Base-by-base conservation (phyloP, 2,888 invertebrate species). In the Drosophila atripex region DNA sequence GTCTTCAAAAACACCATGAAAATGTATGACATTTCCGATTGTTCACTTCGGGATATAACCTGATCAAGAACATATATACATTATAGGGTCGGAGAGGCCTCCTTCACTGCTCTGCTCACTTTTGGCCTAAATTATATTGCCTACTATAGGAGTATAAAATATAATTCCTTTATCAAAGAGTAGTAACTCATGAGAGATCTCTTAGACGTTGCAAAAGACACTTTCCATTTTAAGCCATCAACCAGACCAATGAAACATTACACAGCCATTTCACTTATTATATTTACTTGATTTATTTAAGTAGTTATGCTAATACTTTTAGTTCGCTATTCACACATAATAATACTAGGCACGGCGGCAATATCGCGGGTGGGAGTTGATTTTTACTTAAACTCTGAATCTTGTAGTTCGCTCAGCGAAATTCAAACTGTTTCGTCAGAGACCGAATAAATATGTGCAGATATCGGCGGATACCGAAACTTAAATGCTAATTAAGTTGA, bases 401-500 rank as follows among this genome's bases (percentile, higher is more conserved):
- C 50, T 63, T 43, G 47, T 12, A 60, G 65, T 75, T 80, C 47
- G 73, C 59, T 80, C 51, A 60, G 57, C 76, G 55, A 73, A 71
- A 60, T 70, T 69, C 71, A 59, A 73, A 80, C 43, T 55, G 18
- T 47, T 72, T 76, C 52, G 68, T 53, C 74, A 76, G 79, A 86
- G 70, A 56, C 56, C 35, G 54, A 65, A 80, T 45, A 51, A 30
- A 70, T 60, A 70, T 49, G 59, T 63, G 71, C 57, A 69, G 68
- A 69, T 61, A 64, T 76, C 76, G 69, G 59, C 45, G 58, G 64
- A 71, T 83, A 77, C 71, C 75, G 59, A 47, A 79, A 77, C 83
- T 87, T 82, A 86, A 82, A 79, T 88, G 86, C 86, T 83, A 83
- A 88, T 83, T 87, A 82, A 77, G 77, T 56, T 56, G 74, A 85